Percentiles rank a stretch among this genome's conserved stretches.
These are phyloP conservation scores for Wiebesia pumilae DNA, from an alignment of 1,140 invertebrate genomes.

Conservation along the genomic window DNA sequence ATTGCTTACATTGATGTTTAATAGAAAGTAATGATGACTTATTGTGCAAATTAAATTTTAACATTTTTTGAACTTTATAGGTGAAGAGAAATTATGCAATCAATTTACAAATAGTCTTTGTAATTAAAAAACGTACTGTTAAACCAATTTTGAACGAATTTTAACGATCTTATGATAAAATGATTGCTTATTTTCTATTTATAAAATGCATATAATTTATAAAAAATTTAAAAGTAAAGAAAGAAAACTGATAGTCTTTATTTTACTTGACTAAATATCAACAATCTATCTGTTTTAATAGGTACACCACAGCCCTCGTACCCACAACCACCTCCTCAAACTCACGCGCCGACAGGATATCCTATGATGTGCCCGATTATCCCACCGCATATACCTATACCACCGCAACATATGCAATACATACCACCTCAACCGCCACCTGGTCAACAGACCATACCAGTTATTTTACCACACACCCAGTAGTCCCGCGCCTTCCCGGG, in stretches of 20 bases:
- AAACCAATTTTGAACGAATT: too few species aligned
- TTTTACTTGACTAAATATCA: too few species aligned
- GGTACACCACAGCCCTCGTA: constrained; percentile 74
- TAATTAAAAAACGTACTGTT: too few species aligned
- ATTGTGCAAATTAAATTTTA: too few species aligned
- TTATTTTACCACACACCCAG: constrained; percentile 74
- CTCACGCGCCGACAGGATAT: constrained; percentile 73
- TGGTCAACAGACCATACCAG: constrained; percentile 75
- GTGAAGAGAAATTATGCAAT: too few species aligned
- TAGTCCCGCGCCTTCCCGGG: constrained; percentile 61
- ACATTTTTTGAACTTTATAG: background rate
- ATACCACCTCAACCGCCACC: constrained; percentile 75
- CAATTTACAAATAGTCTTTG: too few species aligned
- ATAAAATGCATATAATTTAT: too few species aligned
- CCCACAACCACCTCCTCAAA: constrained; percentile 75
- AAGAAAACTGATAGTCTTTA: too few species aligned
- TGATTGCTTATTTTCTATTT: too few species aligned
- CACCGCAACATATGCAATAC: constrained; percentile 75
- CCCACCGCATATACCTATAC: constrained; percentile 76
- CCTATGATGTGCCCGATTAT: constrained; percentile 79
- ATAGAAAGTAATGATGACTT: background rate
- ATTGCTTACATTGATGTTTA: background rate
- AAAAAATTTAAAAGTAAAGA: too few species aligned
- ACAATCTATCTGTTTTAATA: background rate
- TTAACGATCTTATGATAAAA: too few species aligned